Base-by-base conservation (phyloP, 2,888 invertebrate genomes). In the Linyphia triangularis region DNA sequence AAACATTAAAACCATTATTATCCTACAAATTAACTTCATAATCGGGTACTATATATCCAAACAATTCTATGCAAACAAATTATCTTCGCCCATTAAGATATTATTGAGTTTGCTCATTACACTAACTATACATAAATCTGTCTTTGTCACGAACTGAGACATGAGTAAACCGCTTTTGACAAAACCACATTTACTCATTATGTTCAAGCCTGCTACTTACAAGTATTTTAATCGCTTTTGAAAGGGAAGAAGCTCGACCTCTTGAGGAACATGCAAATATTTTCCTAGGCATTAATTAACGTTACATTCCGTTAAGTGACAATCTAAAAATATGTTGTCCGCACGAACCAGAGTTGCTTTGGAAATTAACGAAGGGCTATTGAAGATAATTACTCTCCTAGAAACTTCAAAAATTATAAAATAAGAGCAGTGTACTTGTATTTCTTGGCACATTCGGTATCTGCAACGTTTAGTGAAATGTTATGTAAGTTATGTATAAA, bases 351-450 rank as follows among this genome's bases (percentile, higher is more conserved):
- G 59, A 59, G 30, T 51, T 51, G 22, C 57, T 73, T 26, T 10
- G 24, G 59, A 57, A 73, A 59, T 30, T 73, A 73, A 30, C 59
- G 73, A 30, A 26, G 30, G 10, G 33, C 57, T 73, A 51, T 57
- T 24, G 16, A 2, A 19, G 4, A 19, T 57, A 30, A 73, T 73
- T 30, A 59, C 10, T 73, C 59, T 28, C 19, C 67, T 6, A 5
- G 30, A 19, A 7, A 30, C 4, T 4, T n/a, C 6, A n/a, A 51
- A 51, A 51, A 51, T 13, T n/a, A 51, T 10, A n/a, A n/a, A 51
- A 51, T 9, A 16, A 5, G 51, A 51, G 16, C 13, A 51, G 5
- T 51, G 13, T 16, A n/a, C n/a, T 51, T 16, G 51, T 51, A 40
- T 9, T 40, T 40, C 40, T 9, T 40, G 40, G 40, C 40, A n/a